phyloP scores from a whole-genome alignment of 23 tunicate species.

The Trididemnum nubilum region DNA sequence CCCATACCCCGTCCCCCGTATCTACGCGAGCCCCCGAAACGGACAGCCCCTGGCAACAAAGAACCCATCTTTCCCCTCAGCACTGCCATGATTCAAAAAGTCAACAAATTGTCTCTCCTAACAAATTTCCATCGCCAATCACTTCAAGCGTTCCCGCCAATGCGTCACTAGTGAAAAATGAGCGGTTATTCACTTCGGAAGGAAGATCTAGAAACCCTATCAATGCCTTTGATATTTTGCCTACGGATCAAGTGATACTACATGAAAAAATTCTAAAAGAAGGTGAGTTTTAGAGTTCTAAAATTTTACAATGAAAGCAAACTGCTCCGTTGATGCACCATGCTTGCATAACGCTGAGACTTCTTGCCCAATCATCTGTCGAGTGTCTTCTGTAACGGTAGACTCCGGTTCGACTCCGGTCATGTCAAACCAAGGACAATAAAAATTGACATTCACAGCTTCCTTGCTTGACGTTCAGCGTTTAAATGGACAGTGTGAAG shows the following conservation, averaged over 20 bases:
- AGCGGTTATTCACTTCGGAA: slow-evolving; percentile 25
- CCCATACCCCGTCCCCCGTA: slow-evolving; percentile 45
- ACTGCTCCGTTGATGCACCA: no score
- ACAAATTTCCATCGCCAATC: not conserved
- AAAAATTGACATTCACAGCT: not conserved
- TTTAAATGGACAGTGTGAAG: no score
- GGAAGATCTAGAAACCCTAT: slow-evolving; percentile 47
- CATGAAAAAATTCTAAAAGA: slow-evolving; percentile 32
- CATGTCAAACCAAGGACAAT: not conserved
- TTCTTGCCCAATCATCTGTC: no score
- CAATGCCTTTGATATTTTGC: slow-evolving; percentile 31
- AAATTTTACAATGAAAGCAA: slow-evolving; percentile 40
- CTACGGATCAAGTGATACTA: not conserved
- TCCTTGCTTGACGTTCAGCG: not conserved
- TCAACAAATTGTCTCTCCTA: not conserved
- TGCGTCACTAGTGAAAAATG: slow-evolving; percentile 19
- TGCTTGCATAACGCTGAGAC: no score
- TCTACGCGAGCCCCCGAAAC: slow-evolving; percentile 1
- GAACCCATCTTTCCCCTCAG: slow-evolving; percentile 10
- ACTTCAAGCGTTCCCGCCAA: not conserved
- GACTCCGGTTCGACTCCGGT: not conserved
- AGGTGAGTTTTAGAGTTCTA: no score
- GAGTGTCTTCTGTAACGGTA: not conserved
- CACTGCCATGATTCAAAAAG: not conserved
- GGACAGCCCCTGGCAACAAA: slow-evolving; percentile 19